Conservation (phyloP, 2,113 vertebrate species). For the Nymphicus hollandicus region DNA sequence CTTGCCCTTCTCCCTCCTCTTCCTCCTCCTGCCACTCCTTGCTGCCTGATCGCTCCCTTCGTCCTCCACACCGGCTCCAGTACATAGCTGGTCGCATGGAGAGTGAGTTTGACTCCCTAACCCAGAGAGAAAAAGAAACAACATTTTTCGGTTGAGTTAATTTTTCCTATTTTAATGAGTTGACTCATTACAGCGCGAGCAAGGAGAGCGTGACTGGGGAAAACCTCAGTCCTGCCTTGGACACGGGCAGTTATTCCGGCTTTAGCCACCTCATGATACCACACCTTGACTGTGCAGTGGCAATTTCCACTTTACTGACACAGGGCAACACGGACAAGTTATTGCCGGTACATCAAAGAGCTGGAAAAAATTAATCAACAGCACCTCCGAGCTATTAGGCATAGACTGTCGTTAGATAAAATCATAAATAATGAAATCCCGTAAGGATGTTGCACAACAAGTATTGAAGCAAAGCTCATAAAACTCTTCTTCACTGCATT, state of each 20-base stretch:
- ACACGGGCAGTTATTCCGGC: background rate
- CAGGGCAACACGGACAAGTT: constrained; percentile 36
- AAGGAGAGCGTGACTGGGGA: rapidly evolving
- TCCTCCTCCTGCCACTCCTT: background rate
- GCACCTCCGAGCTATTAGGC: constrained; percentile 61
- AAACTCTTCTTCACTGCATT: constrained; percentile 2
- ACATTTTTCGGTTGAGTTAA: rapidly evolving
- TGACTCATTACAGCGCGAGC: background rate
- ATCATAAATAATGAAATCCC: constrained; percentile 65
- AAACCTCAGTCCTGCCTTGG: background rate
- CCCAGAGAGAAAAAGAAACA: background rate
- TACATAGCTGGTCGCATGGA: background rate
- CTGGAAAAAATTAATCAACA: constrained; percentile 61
- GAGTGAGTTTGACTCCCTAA: background rate
- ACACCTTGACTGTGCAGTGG: background rate
- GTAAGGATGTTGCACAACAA: constrained; percentile 47
- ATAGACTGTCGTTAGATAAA: constrained; percentile 61
- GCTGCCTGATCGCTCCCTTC: background rate
- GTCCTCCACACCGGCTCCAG: rapidly evolving
- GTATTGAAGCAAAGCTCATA: constrained; percentile 31
- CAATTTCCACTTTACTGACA: constrained; percentile 37
- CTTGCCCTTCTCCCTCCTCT: constrained; percentile 52
- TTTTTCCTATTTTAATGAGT: background rate
- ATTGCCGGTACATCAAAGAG: constrained; percentile 60
- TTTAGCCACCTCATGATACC: background rate